phyloP scores from a whole-genome alignment of 2,888 invertebrate species.

The Hypolimnas misippus region DNA sequence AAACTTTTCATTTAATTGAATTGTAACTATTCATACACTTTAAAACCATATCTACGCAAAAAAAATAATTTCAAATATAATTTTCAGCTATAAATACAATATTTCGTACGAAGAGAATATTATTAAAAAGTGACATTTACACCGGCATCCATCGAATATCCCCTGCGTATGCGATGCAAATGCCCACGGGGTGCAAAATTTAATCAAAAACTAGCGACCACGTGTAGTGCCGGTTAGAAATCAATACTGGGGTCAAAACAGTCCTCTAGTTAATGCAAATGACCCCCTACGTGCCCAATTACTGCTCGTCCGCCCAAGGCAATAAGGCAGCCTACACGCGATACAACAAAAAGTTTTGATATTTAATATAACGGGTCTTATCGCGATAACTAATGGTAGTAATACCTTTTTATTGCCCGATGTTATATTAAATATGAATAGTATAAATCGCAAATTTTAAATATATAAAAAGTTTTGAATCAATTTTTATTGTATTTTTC shows the following conservation, averaged over 20 bases:
- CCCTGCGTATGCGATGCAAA: slow-evolving; percentile 1
- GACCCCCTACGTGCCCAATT: slow-evolving; percentile 63
- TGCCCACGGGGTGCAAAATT: slow-evolving; percentile 22
- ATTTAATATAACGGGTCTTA: too few relatives aligned
- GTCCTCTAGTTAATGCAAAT: slow-evolving; percentile 55
- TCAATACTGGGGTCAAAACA: slow-evolving; percentile 53
- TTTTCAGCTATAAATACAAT: not conserved
- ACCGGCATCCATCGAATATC: not conserved
- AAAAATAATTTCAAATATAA: too few relatives aligned
- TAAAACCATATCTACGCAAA: too few relatives aligned
- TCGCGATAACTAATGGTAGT: too few relatives aligned
- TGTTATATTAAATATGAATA: too few relatives aligned
- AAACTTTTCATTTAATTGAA: too few relatives aligned
- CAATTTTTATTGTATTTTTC: not conserved
- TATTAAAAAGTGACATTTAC: not conserved
- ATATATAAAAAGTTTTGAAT: too few relatives aligned
- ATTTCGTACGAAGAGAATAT: too few relatives aligned
- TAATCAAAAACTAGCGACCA: slow-evolving; percentile 34
- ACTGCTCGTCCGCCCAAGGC: slow-evolving; percentile 43
- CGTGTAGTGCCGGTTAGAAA: slow-evolving; percentile 42
- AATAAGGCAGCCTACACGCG: slow-evolving; percentile 26
- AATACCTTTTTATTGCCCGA: too few relatives aligned
- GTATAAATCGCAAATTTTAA: too few relatives aligned
- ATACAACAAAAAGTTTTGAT: slow-evolving; percentile 7
- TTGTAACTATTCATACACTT: too few relatives aligned